Conservation (phyloP, 2,797 vertebrate species). For the Oreochromis grahami region DNA sequence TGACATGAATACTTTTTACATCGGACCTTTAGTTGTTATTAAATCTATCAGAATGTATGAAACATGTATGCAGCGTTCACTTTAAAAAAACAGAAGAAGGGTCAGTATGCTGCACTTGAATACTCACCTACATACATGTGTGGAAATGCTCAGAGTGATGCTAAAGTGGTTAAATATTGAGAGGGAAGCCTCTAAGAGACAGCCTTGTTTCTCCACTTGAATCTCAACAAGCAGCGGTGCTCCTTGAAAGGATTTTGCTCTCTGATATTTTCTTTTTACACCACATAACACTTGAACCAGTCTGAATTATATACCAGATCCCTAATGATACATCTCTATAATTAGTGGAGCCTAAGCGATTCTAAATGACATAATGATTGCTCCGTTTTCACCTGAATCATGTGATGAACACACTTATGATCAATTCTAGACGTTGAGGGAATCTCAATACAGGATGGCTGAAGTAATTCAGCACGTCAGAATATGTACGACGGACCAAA, state of each 20-base stretch:
- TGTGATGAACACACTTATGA: neutral
- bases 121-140: neutral
- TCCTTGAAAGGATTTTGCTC: neutral
- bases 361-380: neutral
- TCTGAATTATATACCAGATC: neutral
- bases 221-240: neutral
- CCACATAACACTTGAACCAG: neutral
- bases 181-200: neutral
- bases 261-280: neutral
- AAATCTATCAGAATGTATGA: constrained; percentile 3
- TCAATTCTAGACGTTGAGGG: neutral
- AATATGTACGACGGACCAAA: neutral
- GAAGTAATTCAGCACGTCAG: neutral
- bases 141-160: neutral
- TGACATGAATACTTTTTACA: neutral
- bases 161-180: constrained; percentile 25
- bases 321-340: neutral
- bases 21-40: constrained; percentile 18
- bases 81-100: neutral
- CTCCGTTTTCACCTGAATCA: neutral
- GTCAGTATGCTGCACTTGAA: neutral
- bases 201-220: neutral
- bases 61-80: neutral
- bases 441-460: neutral
- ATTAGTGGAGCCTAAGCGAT: neutral